Base-by-base conservation (phyloP, 2,797 vertebrate species). In the Anas georgica region DNA sequence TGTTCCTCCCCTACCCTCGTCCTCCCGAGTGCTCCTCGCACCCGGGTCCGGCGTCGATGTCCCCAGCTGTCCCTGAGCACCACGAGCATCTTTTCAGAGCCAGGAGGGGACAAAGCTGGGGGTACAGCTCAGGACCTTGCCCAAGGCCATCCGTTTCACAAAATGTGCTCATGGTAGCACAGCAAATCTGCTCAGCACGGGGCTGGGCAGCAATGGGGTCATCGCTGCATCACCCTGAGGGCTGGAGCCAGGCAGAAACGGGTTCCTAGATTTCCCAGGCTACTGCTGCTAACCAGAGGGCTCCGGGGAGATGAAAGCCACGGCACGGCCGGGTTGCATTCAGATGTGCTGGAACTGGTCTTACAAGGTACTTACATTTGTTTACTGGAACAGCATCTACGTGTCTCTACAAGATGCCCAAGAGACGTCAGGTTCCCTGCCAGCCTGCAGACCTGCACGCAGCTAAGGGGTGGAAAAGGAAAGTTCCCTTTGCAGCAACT, bases 301-400 rank as follows among this genome's bases (percentile, higher is more conserved):
- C 69, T 78, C 82, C 28, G 26, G 78, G 39, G 43, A 89, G 66
- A 75, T 67, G 91, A 95, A 86, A 83, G 73, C 46, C 46, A 9
- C 45, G 1, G 48, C 48, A 55, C 52, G 86, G 41, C 3, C 7
- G 67, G 88, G 75, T 75, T 59, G 83, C 46, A 48, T 45, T 84
- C 75, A 68, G 55, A 85, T 50, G 69, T 21, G 59, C 89, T 26
- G 28, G 64, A 96, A 97, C 97, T 88, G 96, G 97, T 97, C 95
- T 93, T 90, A 46, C 96, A 75, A 93, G 96, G 75, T 88, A 68
- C 94, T 96, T 92, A 93, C 16, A 17, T 64, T 35, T 94, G 82
- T 95, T 94, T 86, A 88, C 93, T 59, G 76, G 74, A 67, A 60
- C 6, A 6, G 63, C 86, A 62, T 55, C 29, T 83, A 82, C 95